phyloP scores from a whole-genome alignment of 2,888 invertebrate species.

The Gisinianus flammeolus region DNA sequence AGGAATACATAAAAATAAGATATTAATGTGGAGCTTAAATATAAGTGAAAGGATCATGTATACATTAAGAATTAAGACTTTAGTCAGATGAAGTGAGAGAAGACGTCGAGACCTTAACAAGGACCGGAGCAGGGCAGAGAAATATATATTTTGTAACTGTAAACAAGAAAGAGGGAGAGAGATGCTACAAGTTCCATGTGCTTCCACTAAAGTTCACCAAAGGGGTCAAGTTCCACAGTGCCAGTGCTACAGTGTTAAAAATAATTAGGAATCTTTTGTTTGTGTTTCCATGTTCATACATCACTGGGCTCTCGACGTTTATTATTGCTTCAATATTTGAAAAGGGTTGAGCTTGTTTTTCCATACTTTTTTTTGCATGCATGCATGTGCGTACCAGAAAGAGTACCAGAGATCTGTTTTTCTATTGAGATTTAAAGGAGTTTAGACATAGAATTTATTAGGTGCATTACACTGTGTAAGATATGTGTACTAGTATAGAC shows the following conservation, averaged over 20 bases:
- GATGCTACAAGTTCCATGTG: neutral
- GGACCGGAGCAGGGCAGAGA: too few relatives aligned
- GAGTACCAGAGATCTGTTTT: neutral
- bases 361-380: neutral
- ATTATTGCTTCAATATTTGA: conserved; percentile 24
- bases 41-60: too few relatives aligned
- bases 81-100: too few relatives aligned
- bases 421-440: neutral
- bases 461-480: too few relatives aligned
- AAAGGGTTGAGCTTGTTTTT: neutral
- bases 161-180: too few relatives aligned
- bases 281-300: conserved; percentile 8
- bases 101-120: too few relatives aligned
- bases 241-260: conserved; percentile 26
- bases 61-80: too few relatives aligned
- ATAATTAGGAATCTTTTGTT: conserved; percentile 24
- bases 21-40: too few relatives aligned
- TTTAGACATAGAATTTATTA: neutral
- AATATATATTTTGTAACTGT: too few relatives aligned
- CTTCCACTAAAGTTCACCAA: conserved; percentile 2
- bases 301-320: conserved; percentile 7
- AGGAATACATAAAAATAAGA: too few relatives aligned
- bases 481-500: too few relatives aligned
- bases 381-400: neutral
- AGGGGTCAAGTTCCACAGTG: too few relatives aligned